Base-by-base conservation (phyloP, 2,797 vertebrate genomes). In the Manis pentadactyla region DNA sequence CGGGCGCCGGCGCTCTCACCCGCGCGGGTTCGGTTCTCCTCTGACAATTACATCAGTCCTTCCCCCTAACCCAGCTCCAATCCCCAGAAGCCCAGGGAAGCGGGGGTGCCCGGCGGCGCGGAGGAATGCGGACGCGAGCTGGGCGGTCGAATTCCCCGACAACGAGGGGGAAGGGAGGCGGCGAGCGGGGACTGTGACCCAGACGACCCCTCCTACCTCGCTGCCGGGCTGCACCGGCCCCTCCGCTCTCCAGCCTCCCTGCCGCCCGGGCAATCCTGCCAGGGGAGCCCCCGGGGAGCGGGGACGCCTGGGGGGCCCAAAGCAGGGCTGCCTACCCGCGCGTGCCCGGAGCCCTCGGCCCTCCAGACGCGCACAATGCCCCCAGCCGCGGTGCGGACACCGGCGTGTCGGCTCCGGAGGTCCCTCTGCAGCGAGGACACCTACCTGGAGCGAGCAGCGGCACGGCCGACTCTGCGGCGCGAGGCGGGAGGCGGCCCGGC, bases 31-130 rank as follows among this genome's bases (percentile, higher is more conserved):
- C 86, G 69, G 90, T 90, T 86, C 96, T 89, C 74, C 59, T 53
- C 94, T 46, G 87, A 92, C 97, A 93, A 98, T 98, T 87, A 97
- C 97, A 97, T 97, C 98, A 97, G 96, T 86, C 85, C 69, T 71
- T 34, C 77, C 49, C 84, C 64, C 12, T 0, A 88, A 75, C 84
- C 95, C 87, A 37, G 96, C 96, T 90, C 82, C 87, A 42, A 78
- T 63, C 64, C 74, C 83, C 87, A 25, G 84, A 94, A 59, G 93
- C 57, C 84, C 0, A 23, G 49, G 63, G 69, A 49, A 57, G 53
- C 55, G 34, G 31, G 74, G 61, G 77, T 55, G 68, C 57, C 5
- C 31, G 51, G 71, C 31, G 8, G 92, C 53, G 82, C 23, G 11
- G 69, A 68, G 90, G 31, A 31, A 21, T 37, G 86, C 74, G 12